These are phyloP conservation scores for Coleophora deauratella DNA, from an alignment of 2,888 invertebrate genomes.

Conservation along the genomic window DNA sequence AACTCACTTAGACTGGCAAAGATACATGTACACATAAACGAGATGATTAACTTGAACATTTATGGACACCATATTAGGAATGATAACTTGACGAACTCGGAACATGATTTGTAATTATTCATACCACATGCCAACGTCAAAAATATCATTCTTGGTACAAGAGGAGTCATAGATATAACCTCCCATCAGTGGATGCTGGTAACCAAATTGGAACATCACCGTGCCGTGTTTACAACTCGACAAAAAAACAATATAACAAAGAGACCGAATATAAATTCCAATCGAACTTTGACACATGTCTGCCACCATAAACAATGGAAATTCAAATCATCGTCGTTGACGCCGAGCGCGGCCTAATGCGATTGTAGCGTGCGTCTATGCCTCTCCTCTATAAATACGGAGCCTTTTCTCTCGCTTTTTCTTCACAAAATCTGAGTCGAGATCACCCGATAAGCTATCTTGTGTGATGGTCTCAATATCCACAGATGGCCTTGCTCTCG, in stretches of 20 bases:
- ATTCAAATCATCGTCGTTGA: constrained; percentile 70
- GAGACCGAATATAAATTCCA: constrained; percentile 73
- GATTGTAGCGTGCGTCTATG: constrained; percentile 64
- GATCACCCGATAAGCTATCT: constrained; percentile 69
- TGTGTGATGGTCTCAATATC: constrained; percentile 71
- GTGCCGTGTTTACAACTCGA: constrained; percentile 70
- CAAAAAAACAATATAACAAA: constrained; percentile 67
- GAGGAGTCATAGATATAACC: constrained; percentile 64
- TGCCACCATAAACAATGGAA: constrained; percentile 75
- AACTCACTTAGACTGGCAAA: no score
- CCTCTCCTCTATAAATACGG: constrained; percentile 65
- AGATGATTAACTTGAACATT: no score
- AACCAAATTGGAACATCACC: constrained; percentile 73
- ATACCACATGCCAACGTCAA: constrained; percentile 65
- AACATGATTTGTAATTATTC: constrained; percentile 69
- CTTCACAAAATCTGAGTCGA: constrained; percentile 68
- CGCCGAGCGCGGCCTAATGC: constrained; percentile 59
- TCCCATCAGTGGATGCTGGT: constrained; percentile 52
- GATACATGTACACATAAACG: no score
- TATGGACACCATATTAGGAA: no score
- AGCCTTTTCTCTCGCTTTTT: constrained; percentile 70
- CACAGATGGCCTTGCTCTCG: constrained; percentile 69
- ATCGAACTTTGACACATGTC: constrained; percentile 75
- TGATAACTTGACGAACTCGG: constrained; percentile 18
- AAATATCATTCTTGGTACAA: constrained; percentile 50